These are phyloP conservation scores for Bradypodion ventrale DNA, from an alignment of 2,797 vertebrate genomes.

Conservation along the genomic window DNA sequence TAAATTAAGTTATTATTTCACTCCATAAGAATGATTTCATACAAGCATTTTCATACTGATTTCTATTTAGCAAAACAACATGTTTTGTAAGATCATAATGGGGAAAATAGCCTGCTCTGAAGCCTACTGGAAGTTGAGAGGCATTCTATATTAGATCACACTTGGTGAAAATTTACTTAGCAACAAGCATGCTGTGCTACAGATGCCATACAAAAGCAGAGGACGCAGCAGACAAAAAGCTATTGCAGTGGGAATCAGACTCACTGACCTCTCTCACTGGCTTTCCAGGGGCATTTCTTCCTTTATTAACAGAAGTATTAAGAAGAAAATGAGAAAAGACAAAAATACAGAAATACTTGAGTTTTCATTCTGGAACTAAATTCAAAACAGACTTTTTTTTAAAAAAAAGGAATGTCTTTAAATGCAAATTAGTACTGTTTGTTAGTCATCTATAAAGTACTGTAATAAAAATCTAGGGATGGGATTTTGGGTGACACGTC, in stretches of 20 bases:
- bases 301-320: constrained; percentile 81
- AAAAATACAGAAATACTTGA: constrained; percentile 42
- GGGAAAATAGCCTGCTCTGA: constrained; percentile 41
- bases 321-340: constrained; percentile 61
- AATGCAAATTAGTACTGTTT: constrained; percentile 18
- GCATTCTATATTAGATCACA: constrained; percentile 65
- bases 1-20: constrained; percentile 17
- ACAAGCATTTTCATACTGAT: constrained; percentile 35
- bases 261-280: constrained; percentile 96
- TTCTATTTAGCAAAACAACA: constrained; percentile 11
- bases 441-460: constrained; percentile 13
- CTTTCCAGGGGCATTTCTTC: constrained; percentile 93
- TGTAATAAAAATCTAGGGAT: not conserved
- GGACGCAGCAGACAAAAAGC: constrained; percentile 80
- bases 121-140: constrained; percentile 71
- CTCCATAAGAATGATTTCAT: constrained; percentile 43
- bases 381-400: not conserved
- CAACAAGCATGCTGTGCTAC: constrained; percentile 71
- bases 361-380: constrained; percentile 32
- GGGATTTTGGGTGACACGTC: too few species aligned
- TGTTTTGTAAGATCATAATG: constrained; percentile 35
- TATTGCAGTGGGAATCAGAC: constrained; percentile 77
- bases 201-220: constrained; percentile 77
- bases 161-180: constrained; percentile 67
- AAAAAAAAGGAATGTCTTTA: constrained; percentile 24